Conservation (phyloP, 64 coral and sea anemone species). For the Porites lutea region DNA sequence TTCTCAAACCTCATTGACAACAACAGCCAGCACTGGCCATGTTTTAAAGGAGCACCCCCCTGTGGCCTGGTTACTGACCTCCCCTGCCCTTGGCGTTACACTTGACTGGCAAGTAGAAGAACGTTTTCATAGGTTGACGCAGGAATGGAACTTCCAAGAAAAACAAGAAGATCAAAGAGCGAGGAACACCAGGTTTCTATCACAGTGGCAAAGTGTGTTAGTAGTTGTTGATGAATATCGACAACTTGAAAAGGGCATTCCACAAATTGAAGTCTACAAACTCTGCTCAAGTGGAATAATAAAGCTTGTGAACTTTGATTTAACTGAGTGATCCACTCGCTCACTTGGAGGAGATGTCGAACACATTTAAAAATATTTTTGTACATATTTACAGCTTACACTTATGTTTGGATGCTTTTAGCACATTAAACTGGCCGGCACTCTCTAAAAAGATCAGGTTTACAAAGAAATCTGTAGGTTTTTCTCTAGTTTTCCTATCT, state of each 20-base stretch:
- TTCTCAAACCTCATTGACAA: neutral
- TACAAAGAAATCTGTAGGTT: no score
- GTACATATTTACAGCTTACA: no score
- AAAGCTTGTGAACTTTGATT: constrained; percentile 37
- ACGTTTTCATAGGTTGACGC: neutral
- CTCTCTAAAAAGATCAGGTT: no score
- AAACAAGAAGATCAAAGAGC: neutral
- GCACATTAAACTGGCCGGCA: no score
- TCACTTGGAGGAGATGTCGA: neutral
- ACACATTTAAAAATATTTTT: no score
- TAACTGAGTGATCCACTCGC: neutral
- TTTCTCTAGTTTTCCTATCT: no score
- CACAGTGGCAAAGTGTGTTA: constrained; percentile 17
- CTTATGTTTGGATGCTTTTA: no score
- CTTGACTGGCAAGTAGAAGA: constrained; percentile 46
- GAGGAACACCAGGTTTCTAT: neutral
- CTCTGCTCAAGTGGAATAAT: neutral
- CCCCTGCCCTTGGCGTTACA: constrained; percentile 26
- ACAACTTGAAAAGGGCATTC: constrained; percentile 15
- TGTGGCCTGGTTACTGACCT: constrained; percentile 38
- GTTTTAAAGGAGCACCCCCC: neutral
- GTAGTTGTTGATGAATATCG: constrained; percentile 31
- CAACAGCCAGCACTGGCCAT: neutral
- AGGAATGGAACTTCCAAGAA: neutral
- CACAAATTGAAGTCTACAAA: constrained; percentile 8